Percentiles rank a stretch among this genome's conserved stretches.
phyloP scores from a whole-genome alignment of 2,797 vertebrate genomes.

The Danionella dracula region DNA sequence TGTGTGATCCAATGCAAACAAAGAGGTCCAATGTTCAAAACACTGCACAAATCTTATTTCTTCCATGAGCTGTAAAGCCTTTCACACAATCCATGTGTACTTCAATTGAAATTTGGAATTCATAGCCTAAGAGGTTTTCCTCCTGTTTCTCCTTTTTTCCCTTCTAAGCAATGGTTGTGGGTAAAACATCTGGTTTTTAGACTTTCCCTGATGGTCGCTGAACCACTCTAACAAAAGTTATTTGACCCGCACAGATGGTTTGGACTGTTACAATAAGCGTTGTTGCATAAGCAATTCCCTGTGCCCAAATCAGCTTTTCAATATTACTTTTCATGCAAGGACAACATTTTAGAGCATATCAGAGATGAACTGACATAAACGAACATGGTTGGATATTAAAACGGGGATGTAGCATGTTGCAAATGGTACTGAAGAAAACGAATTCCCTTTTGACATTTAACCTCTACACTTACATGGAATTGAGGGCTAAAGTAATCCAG shows the following conservation, averaged over 20 bases:
- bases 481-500: background rate
- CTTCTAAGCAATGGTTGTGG: background rate
- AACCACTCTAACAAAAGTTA: background rate
- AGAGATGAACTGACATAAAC: slow-evolving; percentile 1
- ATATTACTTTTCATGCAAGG: background rate
- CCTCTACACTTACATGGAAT: background rate
- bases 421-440: slow-evolving; percentile 1
- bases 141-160: background rate
- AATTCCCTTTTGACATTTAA: background rate
- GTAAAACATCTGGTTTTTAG: slow-evolving; percentile 6
- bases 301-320: slow-evolving; percentile 7
- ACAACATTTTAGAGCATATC: slow-evolving; percentile 6
- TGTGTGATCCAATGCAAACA: no score
- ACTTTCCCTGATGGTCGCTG: background rate
- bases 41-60: no score
- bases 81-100: background rate
- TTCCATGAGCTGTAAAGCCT: background rate
- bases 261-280: background rate
- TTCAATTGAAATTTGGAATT: slow-evolving; percentile 1
- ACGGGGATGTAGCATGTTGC: slow-evolving; percentile 16
- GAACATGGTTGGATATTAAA: slow-evolving; percentile 12
- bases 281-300: slow-evolving; percentile 9
- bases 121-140: background rate
- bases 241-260: slow-evolving; percentile 10
- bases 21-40: background rate